These are phyloP conservation scores for Todiramphus chloris DNA, from an alignment of 2,113 vertebrate species.

Conservation along the genomic window DNA sequence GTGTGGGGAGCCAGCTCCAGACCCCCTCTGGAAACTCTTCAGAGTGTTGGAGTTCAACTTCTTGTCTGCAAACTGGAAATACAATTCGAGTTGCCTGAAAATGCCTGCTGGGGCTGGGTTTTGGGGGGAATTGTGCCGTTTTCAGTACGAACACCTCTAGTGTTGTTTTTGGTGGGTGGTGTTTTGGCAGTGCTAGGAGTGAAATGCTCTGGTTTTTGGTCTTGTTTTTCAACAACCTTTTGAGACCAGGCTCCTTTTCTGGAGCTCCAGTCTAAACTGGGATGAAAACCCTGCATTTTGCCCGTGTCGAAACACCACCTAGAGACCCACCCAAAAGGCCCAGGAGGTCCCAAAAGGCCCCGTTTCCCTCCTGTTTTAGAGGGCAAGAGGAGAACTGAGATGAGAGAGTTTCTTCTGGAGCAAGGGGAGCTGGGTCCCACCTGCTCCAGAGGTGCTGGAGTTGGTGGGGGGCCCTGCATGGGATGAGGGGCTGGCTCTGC, in stretches of 20 bases:
- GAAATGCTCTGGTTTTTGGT: rapidly evolving
- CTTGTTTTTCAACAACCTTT: neutral
- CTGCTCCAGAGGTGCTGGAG: neutral
- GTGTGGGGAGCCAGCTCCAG: neutral
- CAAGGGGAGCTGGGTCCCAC: neutral
- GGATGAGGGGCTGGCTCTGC: neutral
- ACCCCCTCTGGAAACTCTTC: neutral
- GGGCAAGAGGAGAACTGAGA: neutral
- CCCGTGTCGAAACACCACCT: neutral
- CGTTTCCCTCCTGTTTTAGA: neutral
- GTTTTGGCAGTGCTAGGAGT: neutral
- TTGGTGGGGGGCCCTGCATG: neutral
- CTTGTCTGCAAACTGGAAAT: neutral
- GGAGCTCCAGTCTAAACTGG: neutral
- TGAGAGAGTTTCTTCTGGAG: neutral
- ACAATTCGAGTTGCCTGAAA: neutral
- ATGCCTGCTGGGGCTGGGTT: neutral
- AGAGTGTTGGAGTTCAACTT: rapidly evolving
- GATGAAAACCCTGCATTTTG: neutral
- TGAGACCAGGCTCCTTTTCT: neutral
- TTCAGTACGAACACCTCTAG: rapidly evolving
- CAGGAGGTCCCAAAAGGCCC: neutral
- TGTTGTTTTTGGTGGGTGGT: rapidly evolving
- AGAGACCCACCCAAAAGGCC: neutral
- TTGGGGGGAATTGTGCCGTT: rapidly evolving